Evolutionary conservation across 2,888 invertebrate species (phyloP), one percentile per base, ranked within the genome.

Genomic region (Drosophila antonietae): DNA sequence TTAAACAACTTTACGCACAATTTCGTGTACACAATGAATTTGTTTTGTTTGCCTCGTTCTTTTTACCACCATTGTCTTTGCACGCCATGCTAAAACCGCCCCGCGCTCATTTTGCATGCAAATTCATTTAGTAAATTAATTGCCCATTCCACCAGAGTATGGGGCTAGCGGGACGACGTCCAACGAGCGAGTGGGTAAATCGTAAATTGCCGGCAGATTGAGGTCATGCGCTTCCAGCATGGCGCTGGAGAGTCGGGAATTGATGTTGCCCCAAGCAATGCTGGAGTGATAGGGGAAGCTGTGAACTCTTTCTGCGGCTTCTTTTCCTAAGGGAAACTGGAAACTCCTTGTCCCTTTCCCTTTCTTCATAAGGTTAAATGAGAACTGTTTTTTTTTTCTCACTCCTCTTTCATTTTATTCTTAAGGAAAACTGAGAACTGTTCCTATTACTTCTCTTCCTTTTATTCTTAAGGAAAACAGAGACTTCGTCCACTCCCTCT

Each of bases 111-210:
- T 89, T 86, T 59, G 89, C 82, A 89, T 86, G 89, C 89, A 89
- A 86, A 86, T 86, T 86, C 86, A 86, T 87, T 86, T 89, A 86
- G 81, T 79, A 87, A 89, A 86, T 86, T 86, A 89, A 89, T 86
- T 89, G 86, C 72, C 79, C 84, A 79, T 79, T 87, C 88, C 89
- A 75, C 59, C 39, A 43, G 18, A 14, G 37, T 15, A 4, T 28
- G 28, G 28, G 56, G 46, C 53, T 47, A 31, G 18, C 18, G 31
- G 62, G n/a, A n/a, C 33, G 15, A 14, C 39, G 41, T n/a, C 58
- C 51, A 53, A 57, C 56, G 39, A 59, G 66, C 37, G 71, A 65
- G 69, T 68, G 60, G 46, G 33, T 35, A 47, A 67, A 55, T 56
- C 55, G 65, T 71, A 73, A 84, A 81, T 79, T 86, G 75, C 80